Evolutionary conservation across 2,113 vertebrate species (phyloP).

Genomic region (Ptyas mucosa): DNA sequence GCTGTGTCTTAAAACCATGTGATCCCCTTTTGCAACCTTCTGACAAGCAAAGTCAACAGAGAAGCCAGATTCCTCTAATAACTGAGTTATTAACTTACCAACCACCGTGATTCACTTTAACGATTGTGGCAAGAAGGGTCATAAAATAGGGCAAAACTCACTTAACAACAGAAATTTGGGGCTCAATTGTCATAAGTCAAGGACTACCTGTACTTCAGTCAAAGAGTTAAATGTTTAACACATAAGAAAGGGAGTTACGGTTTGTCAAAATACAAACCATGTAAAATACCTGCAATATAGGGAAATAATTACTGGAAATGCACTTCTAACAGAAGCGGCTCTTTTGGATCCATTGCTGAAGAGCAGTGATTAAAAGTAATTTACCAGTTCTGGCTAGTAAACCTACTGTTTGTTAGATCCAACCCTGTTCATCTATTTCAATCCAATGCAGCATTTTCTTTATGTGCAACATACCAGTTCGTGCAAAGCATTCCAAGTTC

Average conservation of each 20-base stretch:
- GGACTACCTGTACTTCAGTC: background rate
- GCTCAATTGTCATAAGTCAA: too few relatives aligned
- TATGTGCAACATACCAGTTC: constrained; percentile 12
- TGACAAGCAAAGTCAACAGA: too few relatives aligned
- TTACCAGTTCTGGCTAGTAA: background rate
- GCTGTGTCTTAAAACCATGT: too few relatives aligned
- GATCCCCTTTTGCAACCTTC: too few relatives aligned
- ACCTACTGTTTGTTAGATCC: background rate
- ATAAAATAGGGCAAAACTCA: too few relatives aligned
- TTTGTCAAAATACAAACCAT: background rate
- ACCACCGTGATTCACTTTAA: too few relatives aligned
- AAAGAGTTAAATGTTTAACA: background rate
- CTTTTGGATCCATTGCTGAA: background rate
- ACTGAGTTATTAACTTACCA: too few relatives aligned
- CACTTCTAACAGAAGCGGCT: background rate
- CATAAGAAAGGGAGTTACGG: background rate
- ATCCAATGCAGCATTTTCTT: constrained; percentile 7
- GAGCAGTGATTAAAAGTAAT: background rate
- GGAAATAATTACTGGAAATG: background rate
- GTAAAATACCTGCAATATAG: background rate
- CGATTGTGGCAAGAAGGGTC: too few relatives aligned
- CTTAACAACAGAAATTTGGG: too few relatives aligned
- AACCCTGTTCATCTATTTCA: background rate
- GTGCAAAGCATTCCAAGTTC: background rate
- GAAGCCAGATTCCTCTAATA: too few relatives aligned